Evolutionary conservation across 53 echinoderm and acorn worm species (phyloP), one percentile per base, ranked within the genome.

Genomic region (Glandiceps talaboti): DNA sequence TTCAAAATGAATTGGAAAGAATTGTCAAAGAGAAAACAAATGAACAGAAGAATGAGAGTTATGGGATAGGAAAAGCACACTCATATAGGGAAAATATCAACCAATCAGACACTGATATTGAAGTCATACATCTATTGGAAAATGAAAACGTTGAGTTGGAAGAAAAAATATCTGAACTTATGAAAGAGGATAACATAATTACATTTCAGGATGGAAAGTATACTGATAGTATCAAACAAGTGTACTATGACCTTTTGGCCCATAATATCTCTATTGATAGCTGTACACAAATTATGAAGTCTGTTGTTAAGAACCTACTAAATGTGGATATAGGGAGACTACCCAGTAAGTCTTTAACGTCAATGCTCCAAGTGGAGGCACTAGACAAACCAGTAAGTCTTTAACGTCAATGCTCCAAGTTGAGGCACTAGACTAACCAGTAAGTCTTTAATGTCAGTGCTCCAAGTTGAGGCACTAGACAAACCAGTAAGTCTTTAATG

Each of bases 321-420:
- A 72, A 32, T 20, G 25, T 30, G 30, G 74, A 33, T 1, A 72
- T 82, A 0, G 73, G 12, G 25, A 27, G 83, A 14, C 28, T 89
- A 32, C 85, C 89, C 20, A n/a, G 33, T 30, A 27, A 26, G 30
- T 78, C 79, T 1, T 81, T 76, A 30, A 83, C 72, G 1, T 81
- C 81, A 6, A 30, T 79, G 26, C n/a, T 89, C n/a, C n/a, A 14
- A 20, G 31, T 85, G 76, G 85, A 89, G 30, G 89, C 89, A 25
- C 75, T 77, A n/a, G n/a, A n/a, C n/a, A n/a, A n/a, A n/a, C n/a
- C n/a, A n/a, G n/a, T n/a, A n/a, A n/a, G n/a, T n/a, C n/a, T n/a
- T n/a, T n/a, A n/a, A n/a, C n/a, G n/a, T n/a, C n/a, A n/a, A n/a
- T n/a, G n/a, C n/a, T n/a, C n/a, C n/a, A n/a, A n/a, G n/a, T n/a